Conservation (phyloP, 2,113 vertebrate species). For the Microcebus murinus region DNA sequence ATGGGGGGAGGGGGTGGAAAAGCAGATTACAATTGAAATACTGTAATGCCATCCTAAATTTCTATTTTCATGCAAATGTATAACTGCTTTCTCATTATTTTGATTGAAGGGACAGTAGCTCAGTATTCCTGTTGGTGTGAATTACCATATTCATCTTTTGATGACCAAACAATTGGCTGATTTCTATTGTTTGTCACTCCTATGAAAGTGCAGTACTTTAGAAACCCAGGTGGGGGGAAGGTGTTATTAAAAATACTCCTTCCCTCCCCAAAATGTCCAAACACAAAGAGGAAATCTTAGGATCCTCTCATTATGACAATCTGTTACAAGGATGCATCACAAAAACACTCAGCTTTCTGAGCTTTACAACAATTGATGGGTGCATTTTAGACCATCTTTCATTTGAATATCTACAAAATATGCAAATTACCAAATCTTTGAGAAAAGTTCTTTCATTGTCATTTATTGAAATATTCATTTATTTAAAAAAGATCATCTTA, state of each 20-base stretch:
- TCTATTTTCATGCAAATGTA: slow-evolving; percentile 87
- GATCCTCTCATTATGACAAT: slow-evolving; percentile 73
- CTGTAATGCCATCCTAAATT: slow-evolving; percentile 80
- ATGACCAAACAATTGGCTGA: slow-evolving; percentile 54
- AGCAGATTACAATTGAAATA: slow-evolving; percentile 78
- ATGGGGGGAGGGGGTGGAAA: slow-evolving; percentile 73
- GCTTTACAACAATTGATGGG: slow-evolving; percentile 75
- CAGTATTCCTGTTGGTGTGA: slow-evolving; percentile 54
- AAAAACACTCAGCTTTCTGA: slow-evolving; percentile 53
- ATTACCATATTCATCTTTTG: slow-evolving; percentile 69
- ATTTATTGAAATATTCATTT: slow-evolving; percentile 80
- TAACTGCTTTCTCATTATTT: slow-evolving; percentile 81
- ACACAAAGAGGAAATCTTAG: slow-evolving; percentile 69
- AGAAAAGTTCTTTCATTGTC: slow-evolving; percentile 74
- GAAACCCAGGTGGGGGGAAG: background rate
- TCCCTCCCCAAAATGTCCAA: slow-evolving; percentile 30
- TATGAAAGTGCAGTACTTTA: background rate
- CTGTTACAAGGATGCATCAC: slow-evolving; percentile 55
- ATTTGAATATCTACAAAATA: slow-evolving; percentile 82
- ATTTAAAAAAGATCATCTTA: slow-evolving; percentile 70
- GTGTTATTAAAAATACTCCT: slow-evolving; percentile 3
- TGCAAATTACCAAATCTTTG: slow-evolving; percentile 70
- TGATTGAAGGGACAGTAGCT: slow-evolving; percentile 75
- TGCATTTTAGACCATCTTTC: slow-evolving; percentile 79
- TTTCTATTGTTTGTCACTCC: slow-evolving; percentile 57